A percentile compares a stretch with the other conserved stretches of the same genome.
Conservation (phyloP, 1,140 invertebrate species). For the Hermatobates lingyangjiaoensis region DNA sequence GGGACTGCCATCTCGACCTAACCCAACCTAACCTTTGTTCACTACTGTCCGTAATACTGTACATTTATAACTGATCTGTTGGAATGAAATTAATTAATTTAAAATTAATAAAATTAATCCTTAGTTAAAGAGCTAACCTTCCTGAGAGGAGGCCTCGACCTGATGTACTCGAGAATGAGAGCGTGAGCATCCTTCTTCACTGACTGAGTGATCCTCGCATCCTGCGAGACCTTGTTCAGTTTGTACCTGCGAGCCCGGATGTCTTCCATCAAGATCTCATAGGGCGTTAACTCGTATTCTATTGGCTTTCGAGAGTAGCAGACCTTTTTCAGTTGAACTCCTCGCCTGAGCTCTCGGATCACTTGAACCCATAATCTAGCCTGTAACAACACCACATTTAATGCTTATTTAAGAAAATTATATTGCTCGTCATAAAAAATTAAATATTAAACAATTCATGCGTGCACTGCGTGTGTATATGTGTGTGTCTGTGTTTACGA, state of each 20-base stretch:
- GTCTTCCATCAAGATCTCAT: conserved; percentile 93
- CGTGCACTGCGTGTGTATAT: no score
- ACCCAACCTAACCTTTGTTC: neutral
- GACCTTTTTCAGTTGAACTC: conserved; percentile 86
- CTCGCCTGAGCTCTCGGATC: conserved; percentile 60
- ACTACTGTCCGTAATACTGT: neutral
- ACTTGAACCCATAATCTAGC: conserved; percentile 94
- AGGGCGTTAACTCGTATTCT: conserved; percentile 90
- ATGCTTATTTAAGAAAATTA: no score
- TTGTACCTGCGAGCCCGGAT: conserved; percentile 76
- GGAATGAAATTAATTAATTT: conserved; percentile 3
- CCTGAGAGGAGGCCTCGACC: conserved; percentile 78
- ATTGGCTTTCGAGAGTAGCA: conserved; percentile 44
- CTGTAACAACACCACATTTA: no score
- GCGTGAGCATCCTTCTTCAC: conserved; percentile 87
- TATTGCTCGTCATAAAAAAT: no score
- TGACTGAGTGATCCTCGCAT: conserved; percentile 59
- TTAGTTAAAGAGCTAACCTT: conserved; percentile 46
- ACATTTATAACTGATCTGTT: neutral
- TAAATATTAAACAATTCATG: no score
- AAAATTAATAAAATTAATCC: neutral
- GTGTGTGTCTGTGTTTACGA: no score
- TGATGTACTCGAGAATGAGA: conserved; percentile 88
- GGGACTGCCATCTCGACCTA: no score
- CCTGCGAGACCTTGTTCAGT: conserved; percentile 56